Percentiles rank a stretch among this genome's conserved stretches.
phyloP scores from a whole-genome alignment of 2,113 vertebrate genomes.

The Chrysemys picta region DNA sequence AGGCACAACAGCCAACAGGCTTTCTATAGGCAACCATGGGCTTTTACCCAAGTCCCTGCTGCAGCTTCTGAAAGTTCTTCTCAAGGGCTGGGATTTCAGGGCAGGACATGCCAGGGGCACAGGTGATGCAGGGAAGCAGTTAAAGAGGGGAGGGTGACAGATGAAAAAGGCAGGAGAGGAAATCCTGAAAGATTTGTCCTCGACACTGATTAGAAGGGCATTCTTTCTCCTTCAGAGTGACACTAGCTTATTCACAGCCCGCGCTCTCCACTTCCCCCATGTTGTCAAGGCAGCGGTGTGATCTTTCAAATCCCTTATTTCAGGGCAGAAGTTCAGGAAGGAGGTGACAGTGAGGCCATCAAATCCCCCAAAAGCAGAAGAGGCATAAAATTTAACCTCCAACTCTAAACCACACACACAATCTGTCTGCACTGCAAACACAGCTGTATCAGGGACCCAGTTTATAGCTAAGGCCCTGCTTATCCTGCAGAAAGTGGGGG shows the following conservation, averaged over 20 bases:
- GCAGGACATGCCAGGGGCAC: background rate
- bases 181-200: background rate
- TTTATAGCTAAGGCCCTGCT: background rate
- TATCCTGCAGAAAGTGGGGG: background rate
- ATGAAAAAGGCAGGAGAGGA: background rate
- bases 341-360: background rate
- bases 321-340: background rate
- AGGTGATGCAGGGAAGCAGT: background rate
- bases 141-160: background rate
- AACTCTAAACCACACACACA: rapidly evolving
- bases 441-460: background rate
- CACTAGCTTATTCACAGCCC: background rate
- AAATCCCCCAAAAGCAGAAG: background rate
- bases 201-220: background rate
- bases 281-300: rapidly evolving
- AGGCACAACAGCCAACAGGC: background rate
- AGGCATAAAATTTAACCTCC: background rate
- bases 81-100: background rate
- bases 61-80: background rate
- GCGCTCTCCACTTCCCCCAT: background rate
- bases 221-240: background rate
- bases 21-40: rapidly evolving
- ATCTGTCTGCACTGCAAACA: rapidly evolving
- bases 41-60: background rate
- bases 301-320: background rate